Base-by-base conservation (phyloP, 2,113 vertebrate species). In the Elephantulus edwardii region DNA sequence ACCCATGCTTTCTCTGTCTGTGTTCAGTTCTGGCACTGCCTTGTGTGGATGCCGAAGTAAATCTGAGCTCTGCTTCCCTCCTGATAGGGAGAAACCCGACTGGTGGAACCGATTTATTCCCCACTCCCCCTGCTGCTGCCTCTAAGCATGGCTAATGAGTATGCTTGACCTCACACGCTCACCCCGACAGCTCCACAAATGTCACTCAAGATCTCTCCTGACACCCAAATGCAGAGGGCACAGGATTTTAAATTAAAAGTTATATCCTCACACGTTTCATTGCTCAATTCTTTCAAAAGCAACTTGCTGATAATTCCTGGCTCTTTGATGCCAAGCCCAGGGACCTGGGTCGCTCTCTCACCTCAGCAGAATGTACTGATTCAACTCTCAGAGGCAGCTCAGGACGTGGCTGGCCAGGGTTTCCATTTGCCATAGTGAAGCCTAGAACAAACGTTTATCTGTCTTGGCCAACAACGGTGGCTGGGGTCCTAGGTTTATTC, bases 201-300 rank as follows among this genome's bases (percentile, higher is more conserved):
- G 91, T 91, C 94, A 94, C 79, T 95, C 91, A 83, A 87, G 78
- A 83, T 87, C 87, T 72, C 79, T 86, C 85, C 87, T 74, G 87
- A 88, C 78, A 83, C 6, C 81, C 84, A 22, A 38, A 87, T 1
- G 82, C 71, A 80, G 70, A 86, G 87, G 91, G 82, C 88, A 92
- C 46, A 0, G 4, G 10, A 79, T 94, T 96, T 91, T 93, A 89
- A 85, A 79, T 91, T 76, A 95, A 95, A 94, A 94, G 72, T 68
- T 91, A 88, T 83, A 76, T 80, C 66, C 76, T 90, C 76, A 38
- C 42, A 81, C 1, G 2, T 80, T 92, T 75, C 26, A 38, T 83
- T 91, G 81, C 83, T 93, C 40, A 38, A 62, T 64, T 89, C 87
- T 86, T 92, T 89, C 84, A 74, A 88, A 94, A 89, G 78, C 82